Evolutionary conservation across 2,888 invertebrate genomes (phyloP).

Genomic region (Subacronicta megacephala): DNA sequence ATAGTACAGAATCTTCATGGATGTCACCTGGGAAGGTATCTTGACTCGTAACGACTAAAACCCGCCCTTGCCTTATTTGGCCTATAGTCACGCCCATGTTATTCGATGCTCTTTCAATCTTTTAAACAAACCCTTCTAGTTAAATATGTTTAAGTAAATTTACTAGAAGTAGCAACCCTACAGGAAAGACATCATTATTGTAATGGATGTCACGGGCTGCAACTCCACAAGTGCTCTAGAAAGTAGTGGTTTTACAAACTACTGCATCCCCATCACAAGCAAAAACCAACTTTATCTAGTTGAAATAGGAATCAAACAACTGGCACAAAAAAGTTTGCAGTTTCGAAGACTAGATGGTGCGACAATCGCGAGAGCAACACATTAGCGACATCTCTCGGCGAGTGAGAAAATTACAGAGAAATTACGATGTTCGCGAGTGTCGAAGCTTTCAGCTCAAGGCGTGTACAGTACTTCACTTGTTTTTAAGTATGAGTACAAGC

Average conservation of each 20-base stretch:
- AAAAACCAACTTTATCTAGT: conserved; percentile 53
- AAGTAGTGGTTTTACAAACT: conserved; percentile 70
- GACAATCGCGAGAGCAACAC: conserved; percentile 82
- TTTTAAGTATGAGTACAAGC: conserved; percentile 47
- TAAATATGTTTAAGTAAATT: neutral
- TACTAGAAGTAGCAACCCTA: conserved; percentile 69
- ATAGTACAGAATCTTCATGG: no score
- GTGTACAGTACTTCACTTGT: conserved; percentile 43
- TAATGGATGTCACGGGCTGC: conserved; percentile 88
- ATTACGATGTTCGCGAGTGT: conserved; percentile 78
- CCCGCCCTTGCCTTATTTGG: no score
- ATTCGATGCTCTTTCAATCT: no score
- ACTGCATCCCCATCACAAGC: conserved; percentile 19
- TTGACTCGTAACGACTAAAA: no score
- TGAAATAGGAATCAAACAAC: conserved; percentile 36
- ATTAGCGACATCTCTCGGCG: conserved; percentile 86
- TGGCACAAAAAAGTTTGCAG: conserved; percentile 62
- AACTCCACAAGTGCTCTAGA: conserved; percentile 84
- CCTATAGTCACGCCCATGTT: no score
- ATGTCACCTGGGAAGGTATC: no score
- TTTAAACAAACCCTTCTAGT: no score
- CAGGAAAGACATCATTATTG: conserved; percentile 82
- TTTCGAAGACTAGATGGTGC: conserved; percentile 77
- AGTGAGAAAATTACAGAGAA: conserved; percentile 86
- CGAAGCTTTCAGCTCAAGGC: conserved; percentile 64